These are phyloP conservation scores for Solenodon paradoxus DNA, from an alignment of 2,113 vertebrate species.

Conservation along the genomic window DNA sequence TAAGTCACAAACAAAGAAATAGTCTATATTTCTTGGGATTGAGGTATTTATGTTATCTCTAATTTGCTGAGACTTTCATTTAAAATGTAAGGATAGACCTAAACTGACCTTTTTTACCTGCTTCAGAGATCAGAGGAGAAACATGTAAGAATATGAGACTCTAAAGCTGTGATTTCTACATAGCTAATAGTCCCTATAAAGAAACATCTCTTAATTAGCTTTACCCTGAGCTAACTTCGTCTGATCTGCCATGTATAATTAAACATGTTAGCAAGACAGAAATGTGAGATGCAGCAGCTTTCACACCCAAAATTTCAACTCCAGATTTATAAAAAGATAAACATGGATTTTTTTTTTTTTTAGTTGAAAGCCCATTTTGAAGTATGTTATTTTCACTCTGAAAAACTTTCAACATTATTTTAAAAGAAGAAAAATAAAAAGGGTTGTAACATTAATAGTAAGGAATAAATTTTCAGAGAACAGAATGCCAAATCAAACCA, in stretches of 20 bases:
- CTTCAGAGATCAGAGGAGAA: background rate
- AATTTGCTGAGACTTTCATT: conserved; percentile 11
- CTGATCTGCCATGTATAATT: conserved; percentile 71
- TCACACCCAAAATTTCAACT: conserved; percentile 69
- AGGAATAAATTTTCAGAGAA: background rate
- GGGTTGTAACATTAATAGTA: background rate
- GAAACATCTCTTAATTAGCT: conserved; percentile 69
- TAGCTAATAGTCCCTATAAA: conserved; percentile 36
- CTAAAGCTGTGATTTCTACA: conserved; percentile 6
- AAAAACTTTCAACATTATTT: conserved; percentile 48
- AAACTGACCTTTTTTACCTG: background rate
- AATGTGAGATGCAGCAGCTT: conserved; percentile 66
- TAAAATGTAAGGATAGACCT: conserved; percentile 40
- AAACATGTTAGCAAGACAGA: conserved; percentile 73
- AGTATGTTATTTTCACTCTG: conserved; percentile 54
- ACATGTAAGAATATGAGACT: background rate
- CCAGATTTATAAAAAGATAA: conserved; percentile 68
- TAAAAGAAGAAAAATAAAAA: background rate
- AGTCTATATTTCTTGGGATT: background rate
- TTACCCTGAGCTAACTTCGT: conserved; percentile 63
- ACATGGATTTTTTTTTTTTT: background rate
- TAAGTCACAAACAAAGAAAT: background rate
- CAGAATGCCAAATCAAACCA: background rate
- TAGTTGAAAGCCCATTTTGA: conserved; percentile 55
- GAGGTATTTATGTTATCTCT: background rate